Percentiles rank a stretch among this genome's conserved stretches.
Conservation (phyloP, 2,888 invertebrate species). For the Oxystoma pomonae region DNA sequence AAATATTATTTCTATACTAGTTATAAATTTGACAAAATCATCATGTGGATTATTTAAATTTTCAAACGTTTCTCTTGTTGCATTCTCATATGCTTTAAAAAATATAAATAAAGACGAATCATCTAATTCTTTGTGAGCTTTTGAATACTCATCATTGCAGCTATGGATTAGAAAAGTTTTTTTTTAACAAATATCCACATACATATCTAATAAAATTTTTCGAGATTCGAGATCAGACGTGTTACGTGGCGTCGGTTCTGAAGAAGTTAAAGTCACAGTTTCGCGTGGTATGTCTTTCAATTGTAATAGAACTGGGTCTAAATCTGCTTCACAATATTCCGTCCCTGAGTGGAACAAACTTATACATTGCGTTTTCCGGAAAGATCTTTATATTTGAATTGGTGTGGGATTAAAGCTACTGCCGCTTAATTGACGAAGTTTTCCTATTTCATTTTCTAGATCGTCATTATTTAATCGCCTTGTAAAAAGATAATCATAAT, state of each 20-base stretch:
- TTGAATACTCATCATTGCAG: slow-evolving; percentile 7
- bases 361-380: not conserved
- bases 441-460: not conserved
- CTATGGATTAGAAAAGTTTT: slow-evolving; percentile 4
- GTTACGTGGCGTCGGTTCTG: not conserved
- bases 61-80: slow-evolving; percentile 1
- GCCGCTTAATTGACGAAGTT: not conserved
- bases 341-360: not conserved
- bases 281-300: not conserved
- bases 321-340: not conserved
- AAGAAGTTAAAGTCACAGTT: not conserved
- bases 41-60: slow-evolving; percentile 12
- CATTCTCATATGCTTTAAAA: slow-evolving; percentile 13
- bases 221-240: not conserved
- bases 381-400: not conserved
- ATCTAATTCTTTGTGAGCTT: slow-evolving; percentile 8
- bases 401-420: not conserved
- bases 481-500: not conserved
- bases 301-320: not conserved
- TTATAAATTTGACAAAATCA: slow-evolving; percentile 9
- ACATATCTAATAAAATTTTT: slow-evolving; percentile 15
- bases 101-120: slow-evolving; percentile 14
- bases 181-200: slow-evolving; percentile 2
- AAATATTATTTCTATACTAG: slow-evolving; percentile 10
- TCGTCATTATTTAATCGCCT: not conserved